Percentiles rank a stretch among this genome's conserved stretches.
Evolutionary conservation across 2,888 invertebrate genomes (phyloP).

Genomic region (Meloe dianella): DNA sequence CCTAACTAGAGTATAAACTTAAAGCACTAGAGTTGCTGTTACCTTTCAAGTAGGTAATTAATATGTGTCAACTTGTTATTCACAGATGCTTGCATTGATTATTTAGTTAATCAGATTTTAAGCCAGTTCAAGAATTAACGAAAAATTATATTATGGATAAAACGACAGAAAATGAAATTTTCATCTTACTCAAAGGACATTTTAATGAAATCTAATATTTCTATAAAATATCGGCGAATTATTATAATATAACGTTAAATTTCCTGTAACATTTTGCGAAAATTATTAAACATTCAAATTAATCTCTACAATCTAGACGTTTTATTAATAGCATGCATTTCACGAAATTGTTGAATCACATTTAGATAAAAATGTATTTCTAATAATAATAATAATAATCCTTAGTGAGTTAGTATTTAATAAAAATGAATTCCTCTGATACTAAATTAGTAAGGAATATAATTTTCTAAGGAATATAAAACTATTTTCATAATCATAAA

Average conservation of each 20-base stretch:
- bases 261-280: background rate
- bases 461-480: background rate
- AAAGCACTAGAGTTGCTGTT: conserved; percentile 28
- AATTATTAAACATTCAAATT: conserved; percentile 1
- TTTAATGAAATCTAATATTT: background rate
- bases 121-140: conserved; percentile 17
- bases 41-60: conserved; percentile 26
- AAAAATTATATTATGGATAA: background rate
- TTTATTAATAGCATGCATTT: conserved; percentile 26
- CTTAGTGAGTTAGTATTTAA: background rate
- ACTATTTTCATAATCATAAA: background rate
- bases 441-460: too few relatives aligned
- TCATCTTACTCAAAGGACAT: background rate
- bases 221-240: background rate
- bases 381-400: too few relatives aligned
- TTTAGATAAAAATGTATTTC: background rate
- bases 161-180: conserved; percentile 10
- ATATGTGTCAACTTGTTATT: conserved; percentile 33
- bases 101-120: conserved; percentile 24
- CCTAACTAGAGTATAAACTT: conserved; percentile 22
- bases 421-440: background rate
- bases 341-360: conserved; percentile 20
- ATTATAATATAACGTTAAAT: background rate
- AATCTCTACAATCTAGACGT: conserved; percentile 2
- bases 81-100: conserved; percentile 32